Conservation (phyloP, 2,797 vertebrate species). For the Megaceryle alcyon region DNA sequence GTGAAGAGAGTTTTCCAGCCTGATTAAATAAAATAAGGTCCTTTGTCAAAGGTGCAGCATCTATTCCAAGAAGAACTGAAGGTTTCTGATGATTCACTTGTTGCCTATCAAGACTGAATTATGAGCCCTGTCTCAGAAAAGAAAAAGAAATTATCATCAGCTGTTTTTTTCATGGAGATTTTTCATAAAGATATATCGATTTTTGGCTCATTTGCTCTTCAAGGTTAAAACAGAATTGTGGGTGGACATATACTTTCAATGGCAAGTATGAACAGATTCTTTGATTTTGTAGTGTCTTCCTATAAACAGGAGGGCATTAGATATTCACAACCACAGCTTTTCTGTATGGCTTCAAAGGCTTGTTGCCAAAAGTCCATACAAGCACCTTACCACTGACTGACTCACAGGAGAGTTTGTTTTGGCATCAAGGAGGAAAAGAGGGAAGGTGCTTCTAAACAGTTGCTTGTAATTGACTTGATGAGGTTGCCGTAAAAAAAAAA, state of each 20-base stretch:
- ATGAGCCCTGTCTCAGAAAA: neutral
- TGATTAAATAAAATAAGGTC: neutral
- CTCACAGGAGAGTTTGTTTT: neutral
- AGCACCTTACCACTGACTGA: neutral
- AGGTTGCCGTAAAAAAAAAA: neutral
- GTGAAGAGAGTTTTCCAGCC: neutral
- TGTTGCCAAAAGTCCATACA: neutral
- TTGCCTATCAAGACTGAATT: neutral
- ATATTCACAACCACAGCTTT: neutral
- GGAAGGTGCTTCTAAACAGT: neutral
- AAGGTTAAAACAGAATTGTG: conserved; percentile 2
- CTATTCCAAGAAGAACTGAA: neutral
- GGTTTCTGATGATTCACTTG: conserved; percentile 43
- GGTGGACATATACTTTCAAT: neutral
- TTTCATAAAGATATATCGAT: neutral
- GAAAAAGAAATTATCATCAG: neutral
- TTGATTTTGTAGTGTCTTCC: neutral
- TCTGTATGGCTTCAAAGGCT: neutral
- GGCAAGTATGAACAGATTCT: neutral
- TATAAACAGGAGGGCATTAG: neutral
- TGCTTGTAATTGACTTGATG: neutral
- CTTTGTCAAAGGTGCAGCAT: neutral
- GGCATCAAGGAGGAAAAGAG: fast-evolving
- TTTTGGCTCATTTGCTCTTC: neutral
- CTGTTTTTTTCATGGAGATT: neutral